phyloP scores from a whole-genome alignment of 2,113 vertebrate species.

The Poeciliopsis retropinna region DNA sequence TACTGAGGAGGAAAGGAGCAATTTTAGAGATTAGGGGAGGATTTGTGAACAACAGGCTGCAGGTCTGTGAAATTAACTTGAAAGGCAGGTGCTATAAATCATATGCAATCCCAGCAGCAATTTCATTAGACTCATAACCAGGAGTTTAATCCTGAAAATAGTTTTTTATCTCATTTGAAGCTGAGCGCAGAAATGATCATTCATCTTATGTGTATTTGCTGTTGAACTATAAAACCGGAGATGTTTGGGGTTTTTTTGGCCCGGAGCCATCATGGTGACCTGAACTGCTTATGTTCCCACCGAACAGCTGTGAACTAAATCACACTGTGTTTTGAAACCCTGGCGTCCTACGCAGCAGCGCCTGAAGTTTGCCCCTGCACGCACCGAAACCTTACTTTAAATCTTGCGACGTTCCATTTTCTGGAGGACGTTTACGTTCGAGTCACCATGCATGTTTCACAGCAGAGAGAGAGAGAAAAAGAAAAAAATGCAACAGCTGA shows the following conservation, averaged over 20 bases:
- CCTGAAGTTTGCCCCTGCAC: not conserved
- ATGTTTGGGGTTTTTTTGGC: not conserved
- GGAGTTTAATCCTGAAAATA: conserved; percentile 17
- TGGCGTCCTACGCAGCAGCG: conserved; percentile 5
- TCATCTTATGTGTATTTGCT: not conserved
- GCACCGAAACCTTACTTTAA: not conserved
- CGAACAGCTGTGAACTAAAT: not conserved
- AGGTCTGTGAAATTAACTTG: conserved; percentile 45
- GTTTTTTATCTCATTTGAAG: not conserved
- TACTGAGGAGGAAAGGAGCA: conserved; percentile 2
- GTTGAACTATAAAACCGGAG: not conserved
- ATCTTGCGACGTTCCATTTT: conserved; percentile 4
- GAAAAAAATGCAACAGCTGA: not conserved
- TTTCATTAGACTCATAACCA: conserved; percentile 31
- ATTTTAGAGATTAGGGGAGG: conserved; percentile 47
- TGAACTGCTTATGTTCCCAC: not conserved
- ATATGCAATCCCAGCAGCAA: conserved; percentile 19
- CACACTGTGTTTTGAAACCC: conserved; percentile 1
- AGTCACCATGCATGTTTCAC: not conserved
- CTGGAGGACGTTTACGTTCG: not conserved
- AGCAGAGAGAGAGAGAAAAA: not conserved
- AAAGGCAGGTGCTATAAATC: conserved; percentile 53
- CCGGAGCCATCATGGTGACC: not conserved
- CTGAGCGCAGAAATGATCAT: not conserved
- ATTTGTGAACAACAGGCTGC: conserved; percentile 56